Evolutionary conservation across 1,140 invertebrate genomes (phyloP), one percentile per base, ranked within the genome.

Genomic region (Centruroides sculpturatus): DNA sequence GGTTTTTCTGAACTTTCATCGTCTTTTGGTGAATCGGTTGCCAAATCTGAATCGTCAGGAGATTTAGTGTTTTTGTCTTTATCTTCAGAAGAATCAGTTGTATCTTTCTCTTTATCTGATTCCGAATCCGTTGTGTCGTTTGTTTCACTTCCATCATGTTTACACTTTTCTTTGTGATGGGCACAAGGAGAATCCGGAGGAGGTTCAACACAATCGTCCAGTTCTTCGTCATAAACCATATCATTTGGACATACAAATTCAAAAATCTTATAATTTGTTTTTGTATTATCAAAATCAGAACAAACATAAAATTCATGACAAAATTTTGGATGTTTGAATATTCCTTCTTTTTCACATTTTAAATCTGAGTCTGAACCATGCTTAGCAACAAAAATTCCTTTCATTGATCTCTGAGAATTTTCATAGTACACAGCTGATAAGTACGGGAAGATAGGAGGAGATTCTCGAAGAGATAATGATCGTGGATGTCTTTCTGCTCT

Each of bases 201-300:
- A 51, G 65, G 63, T 63, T 63, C 65, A 35, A 62, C 65, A 58
- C 65, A 66, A 8, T 62, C 63, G n/a, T 56, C 51, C 1, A 71
- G 52, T 48, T 62, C 53, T 36, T 74, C 71, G 55, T 74, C 73
- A 62, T 72, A 74, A 36, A 73, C 69, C 11, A 73, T 71, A 6
- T 71, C 72, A 41, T 64, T 66, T 5, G 69, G 70, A 59, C 74
- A 75, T 57, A 85, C 80, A 72, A 89, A 89, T 73, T 89, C 86
- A 69, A 86, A 90, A 1, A 85, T 82, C 3, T 81, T 82, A 60
- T 85, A 72, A 9, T 77, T 56, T 48, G 61, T 75, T 10, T 71
- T 73, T 8, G 80, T 77, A 62, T 79, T 80, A 66, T 82, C 80
- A 66, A 68, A 36, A 59, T 78, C 75, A 12, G 86, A 85, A 69